Evolutionary conservation across 92 coral and sea anemone genomes (phyloP).

Genomic region (Porites lobata): DNA sequence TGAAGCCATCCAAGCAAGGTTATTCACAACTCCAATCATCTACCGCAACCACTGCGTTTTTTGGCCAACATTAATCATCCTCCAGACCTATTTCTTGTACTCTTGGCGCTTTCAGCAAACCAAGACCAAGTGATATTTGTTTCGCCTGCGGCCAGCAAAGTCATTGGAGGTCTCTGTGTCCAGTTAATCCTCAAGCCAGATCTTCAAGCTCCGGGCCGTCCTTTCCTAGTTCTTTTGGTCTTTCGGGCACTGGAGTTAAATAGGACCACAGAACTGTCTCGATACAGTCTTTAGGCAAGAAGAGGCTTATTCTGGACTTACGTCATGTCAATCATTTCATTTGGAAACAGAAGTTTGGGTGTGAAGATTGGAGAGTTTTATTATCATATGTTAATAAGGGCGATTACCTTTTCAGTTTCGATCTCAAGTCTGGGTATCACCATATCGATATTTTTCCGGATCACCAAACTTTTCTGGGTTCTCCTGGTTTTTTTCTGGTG

Average conservation of each 20-base stretch:
- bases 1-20: slow-evolving; percentile 21
- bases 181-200: not conserved
- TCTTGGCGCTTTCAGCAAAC: slow-evolving; percentile 22
- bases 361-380: too few species aligned
- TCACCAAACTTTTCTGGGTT: too few species aligned
- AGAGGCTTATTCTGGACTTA: too few species aligned
- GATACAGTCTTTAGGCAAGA: too few species aligned
- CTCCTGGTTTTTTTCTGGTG: too few species aligned
- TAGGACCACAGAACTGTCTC: not conserved
- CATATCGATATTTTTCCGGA: too few species aligned
- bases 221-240: not conserved
- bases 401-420: too few species aligned
- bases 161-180: slow-evolving; percentile 64
- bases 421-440: too few species aligned
- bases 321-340: too few species aligned
- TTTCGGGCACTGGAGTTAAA: slow-evolving; percentile 14
- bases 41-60: slow-evolving; percentile 5
- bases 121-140: slow-evolving; percentile 54
- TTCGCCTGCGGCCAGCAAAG: slow-evolving; percentile 67
- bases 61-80: not conserved
- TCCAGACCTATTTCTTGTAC: not conserved
- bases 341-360: too few species aligned
- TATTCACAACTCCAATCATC: not conserved
- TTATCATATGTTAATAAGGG: too few species aligned
- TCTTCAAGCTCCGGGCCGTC: slow-evolving; percentile 25